Base-by-base conservation (phyloP, 2,113 vertebrate species). In the Malurus alboscapulatus region DNA sequence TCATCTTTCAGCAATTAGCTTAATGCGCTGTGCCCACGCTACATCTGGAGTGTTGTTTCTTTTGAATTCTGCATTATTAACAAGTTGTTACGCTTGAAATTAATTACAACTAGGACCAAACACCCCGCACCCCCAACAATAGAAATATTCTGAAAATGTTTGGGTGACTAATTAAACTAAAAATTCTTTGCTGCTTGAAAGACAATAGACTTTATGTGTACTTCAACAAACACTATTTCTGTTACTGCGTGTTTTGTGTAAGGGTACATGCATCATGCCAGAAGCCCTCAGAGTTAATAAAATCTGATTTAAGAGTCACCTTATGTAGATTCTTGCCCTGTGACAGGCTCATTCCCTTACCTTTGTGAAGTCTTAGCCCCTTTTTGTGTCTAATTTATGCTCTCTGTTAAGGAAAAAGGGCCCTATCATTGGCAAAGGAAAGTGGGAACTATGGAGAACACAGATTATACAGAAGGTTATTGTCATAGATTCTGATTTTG, bases 351-450 rank as follows among this genome's bases (percentile, higher is more conserved):
- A 0, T 8, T 58, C n/a, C 16, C 18, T 69, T 65, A 45, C 17
- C 14, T 29, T 8, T 29, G 20, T 1, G 0, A 79, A 53, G 24
- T 30, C 18, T 73, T 40, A 53, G 2, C 4, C 21, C 11, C 4
- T 44, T 50, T 47, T 29, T 13, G 6, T 72, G n/a, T 24, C 42
- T 24, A 32, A 7, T 36, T 61, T 40, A 17, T 42, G 30, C 7
- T 48, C 3, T 17, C 12, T 36, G 10, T 61, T 57, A n/a, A 84
- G 45, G 32, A 62, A 54, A 65, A 53, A 40, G 12, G 7, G 9
- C 14, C 5, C 13, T 71, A 18, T 83, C 19, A 22, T 38, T 29
- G 62, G 36, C 34, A 83, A 26, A 79, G 20, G 38, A 4, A 2
- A 1, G 6, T 50, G 45, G 26, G 10, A 61, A 5, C 57, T 57